Conservation (phyloP, 2,888 invertebrate genomes). For the Orthonevra nobilis region DNA sequence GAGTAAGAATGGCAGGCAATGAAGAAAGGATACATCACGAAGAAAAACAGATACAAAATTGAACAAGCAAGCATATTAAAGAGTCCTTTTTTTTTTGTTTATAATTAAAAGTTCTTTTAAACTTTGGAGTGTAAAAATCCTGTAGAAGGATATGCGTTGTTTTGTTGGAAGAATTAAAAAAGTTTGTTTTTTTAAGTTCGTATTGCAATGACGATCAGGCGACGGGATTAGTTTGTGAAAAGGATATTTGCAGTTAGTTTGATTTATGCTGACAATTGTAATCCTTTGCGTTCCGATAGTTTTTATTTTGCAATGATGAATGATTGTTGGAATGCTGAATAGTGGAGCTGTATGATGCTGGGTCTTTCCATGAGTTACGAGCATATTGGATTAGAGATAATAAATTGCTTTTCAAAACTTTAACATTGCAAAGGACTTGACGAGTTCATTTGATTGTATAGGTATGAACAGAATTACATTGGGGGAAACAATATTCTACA, state of each 20-base stretch:
- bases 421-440: conserved; percentile 51
- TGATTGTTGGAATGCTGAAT: conserved; percentile 42
- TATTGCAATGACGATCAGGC: conserved; percentile 4
- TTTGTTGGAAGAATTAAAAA: conserved; percentile 37
- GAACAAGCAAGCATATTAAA: conserved; percentile 10
- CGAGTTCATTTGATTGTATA: conserved; percentile 35
- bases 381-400: conserved; percentile 62
- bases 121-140: not conserved
- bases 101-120: conserved; percentile 60
- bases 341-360: conserved; percentile 29
- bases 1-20: conserved; percentile 38
- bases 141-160: conserved; percentile 2
- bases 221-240: conserved; percentile 46
- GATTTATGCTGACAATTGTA: conserved; percentile 68
- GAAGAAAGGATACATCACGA: conserved; percentile 1
- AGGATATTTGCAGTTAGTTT: conserved; percentile 55
- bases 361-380: conserved; percentile 59
- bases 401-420: conserved; percentile 58
- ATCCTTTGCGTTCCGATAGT: conserved; percentile 41
- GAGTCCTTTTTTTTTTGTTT: not conserved
- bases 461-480: too few species aligned
- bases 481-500: too few species aligned
- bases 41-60: conserved; percentile 1
- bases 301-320: conserved; percentile 42
- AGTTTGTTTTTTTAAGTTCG: conserved; percentile 40